Conservation (phyloP, 2,797 vertebrate genomes). For the Sebastes steindachneri region DNA sequence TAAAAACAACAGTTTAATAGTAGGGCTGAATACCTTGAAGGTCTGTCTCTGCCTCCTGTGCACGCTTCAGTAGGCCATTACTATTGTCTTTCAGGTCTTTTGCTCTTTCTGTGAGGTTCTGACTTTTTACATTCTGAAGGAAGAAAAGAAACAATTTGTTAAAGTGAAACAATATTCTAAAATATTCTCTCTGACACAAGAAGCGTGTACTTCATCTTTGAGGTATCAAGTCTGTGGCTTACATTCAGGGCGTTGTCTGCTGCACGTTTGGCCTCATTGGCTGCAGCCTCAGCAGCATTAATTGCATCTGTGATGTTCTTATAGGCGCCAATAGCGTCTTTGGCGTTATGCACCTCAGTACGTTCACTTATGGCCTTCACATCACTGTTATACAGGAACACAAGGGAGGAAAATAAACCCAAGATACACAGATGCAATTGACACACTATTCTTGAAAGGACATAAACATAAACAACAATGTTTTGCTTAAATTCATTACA, state of each 20-base stretch:
- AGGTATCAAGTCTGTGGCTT: conserved; percentile 45
- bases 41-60: conserved; percentile 72
- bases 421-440: not conserved
- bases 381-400: conserved; percentile 76
- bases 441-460: not conserved
- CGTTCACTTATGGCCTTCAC: conserved; percentile 86
- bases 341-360: conserved; percentile 86
- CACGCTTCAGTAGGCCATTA: conserved; percentile 75
- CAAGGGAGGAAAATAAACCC: not conserved
- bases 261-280: conserved; percentile 87
- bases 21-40: conserved; percentile 81
- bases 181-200: not conserved
- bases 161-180: not conserved
- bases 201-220: not conserved
- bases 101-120: conserved; percentile 86
- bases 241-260: conserved; percentile 89
- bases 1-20: not conserved
- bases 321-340: conserved; percentile 90
- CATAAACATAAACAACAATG: not conserved
- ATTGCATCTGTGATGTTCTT: conserved; percentile 92
- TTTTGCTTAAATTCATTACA: not conserved
- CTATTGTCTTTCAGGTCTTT: conserved; percentile 83
- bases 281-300: conserved; percentile 89
- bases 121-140: conserved; percentile 86
- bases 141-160: not conserved